phyloP scores from a whole-genome alignment of 2,888 invertebrate species.

The Reticulitermes lucifugus region DNA sequence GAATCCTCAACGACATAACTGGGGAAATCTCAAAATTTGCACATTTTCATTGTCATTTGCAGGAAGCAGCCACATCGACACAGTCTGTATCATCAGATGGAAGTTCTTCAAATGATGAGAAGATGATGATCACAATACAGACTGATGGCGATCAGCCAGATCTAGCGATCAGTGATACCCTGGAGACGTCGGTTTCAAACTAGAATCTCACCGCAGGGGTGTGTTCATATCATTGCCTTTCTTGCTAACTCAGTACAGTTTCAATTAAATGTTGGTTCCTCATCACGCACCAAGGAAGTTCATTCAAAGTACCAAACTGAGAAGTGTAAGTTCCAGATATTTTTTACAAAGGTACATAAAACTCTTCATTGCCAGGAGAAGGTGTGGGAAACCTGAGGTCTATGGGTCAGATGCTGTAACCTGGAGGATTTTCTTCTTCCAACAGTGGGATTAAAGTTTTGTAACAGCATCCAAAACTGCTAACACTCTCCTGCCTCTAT shows the following conservation, averaged over 20 bases:
- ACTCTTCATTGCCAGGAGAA: too few species aligned
- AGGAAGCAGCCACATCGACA: conserved; percentile 81
- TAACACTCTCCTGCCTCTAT: too few species aligned
- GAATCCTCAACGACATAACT: too few species aligned
- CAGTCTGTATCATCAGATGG: conserved; percentile 78
- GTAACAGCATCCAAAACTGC: too few species aligned
- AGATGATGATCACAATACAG: conserved; percentile 81
- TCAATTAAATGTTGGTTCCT: neutral
- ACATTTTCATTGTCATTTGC: conserved; percentile 56
- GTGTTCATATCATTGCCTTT: conserved; percentile 9
- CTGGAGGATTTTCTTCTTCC: too few species aligned
- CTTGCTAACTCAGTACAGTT: neutral
- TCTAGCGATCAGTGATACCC: conserved; percentile 57
- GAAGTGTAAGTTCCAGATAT: neutral
- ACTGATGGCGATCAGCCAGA: conserved; percentile 71
- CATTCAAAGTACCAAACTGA: neutral
- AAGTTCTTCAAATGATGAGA: conserved; percentile 78
- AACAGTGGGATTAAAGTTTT: too few species aligned
- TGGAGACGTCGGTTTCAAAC: conserved; percentile 52
- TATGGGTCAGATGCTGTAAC: too few species aligned
- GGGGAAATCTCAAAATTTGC: too few species aligned
- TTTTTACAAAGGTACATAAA: too few species aligned
- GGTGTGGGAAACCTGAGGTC: too few species aligned
- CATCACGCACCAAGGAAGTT: neutral
- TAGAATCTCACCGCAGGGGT: neutral